Base-by-base conservation (phyloP, 2,113 vertebrate genomes). In the Genyomyrus donnyi region DNA sequence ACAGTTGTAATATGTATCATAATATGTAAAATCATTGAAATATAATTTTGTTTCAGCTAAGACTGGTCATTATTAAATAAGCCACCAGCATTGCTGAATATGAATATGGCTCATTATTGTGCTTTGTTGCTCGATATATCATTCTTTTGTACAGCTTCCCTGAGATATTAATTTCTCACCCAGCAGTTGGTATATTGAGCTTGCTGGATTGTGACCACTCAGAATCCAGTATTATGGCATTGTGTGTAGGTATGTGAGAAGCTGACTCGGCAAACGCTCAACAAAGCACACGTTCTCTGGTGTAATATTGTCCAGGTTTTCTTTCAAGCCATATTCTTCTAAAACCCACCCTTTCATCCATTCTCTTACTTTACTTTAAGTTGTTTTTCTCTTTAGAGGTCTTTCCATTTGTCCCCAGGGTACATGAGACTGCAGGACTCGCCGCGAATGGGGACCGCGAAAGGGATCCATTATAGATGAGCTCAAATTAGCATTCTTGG, bases 401-500 rank as follows among this genome's bases (percentile, higher is more conserved):
- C 80, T 48, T 89, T 88, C 90, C 88, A 74, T 89, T 50, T 89
- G 74, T 91, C 74, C 91, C 58, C 8, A 35, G 90, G 91, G 70
- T 45, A 31, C 77, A 27, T 11, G 58, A 91, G 90, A 93, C 91
- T 85, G 66, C 88, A 52, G 58, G 86, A 21, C 89, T 89, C 62
- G 90, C 88, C 53, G 50, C 93, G 90, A 91, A 90, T 91, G 89
- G 90, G 45, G 24, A 90, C 88, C 90, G 85, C 53, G 85, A 39
- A 39, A 39, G 15, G 31, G 58, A 89, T 88, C 88, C 85, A 93
- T 94, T 93, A 93, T 94, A 88, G 92, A 94, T 95, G 92, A 94
- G 91, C 1, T 56, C 80, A 91, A 91, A 92, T 93, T 93, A 91
- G 87, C 91, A 92, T 95, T 94, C 91, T 90, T 46, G 58, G 62